Evolutionary conservation across 2,888 invertebrate genomes (phyloP), one percentile per base, ranked within the genome.

Genomic region (Heteromurus nitidus): DNA sequence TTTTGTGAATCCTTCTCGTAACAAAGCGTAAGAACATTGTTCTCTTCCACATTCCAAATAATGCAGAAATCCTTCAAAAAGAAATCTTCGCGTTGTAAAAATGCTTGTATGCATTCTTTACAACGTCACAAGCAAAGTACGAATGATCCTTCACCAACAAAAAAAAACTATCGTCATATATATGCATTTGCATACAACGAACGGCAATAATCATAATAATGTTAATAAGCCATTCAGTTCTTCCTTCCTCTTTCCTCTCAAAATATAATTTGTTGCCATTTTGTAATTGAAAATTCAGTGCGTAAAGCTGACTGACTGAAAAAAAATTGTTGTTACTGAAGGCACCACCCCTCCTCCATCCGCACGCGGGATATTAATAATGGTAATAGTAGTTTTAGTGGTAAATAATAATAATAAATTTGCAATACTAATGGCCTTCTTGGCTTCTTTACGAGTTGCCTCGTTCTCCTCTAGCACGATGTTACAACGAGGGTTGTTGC

Each of bases 381-480:
- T 47, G 26, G 36, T 64, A 67, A 58, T 73, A 73, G 73, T 64
- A 31, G 50, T 73, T 64, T 47, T 74, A 65, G 74, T 64, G 73
- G 72, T 65, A 36, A 65, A 65, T 65, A 65, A 65, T 62, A 73
- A 44, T 73, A 73, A 62, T 74, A 74, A 74, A 74, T 74, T 74
- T 74, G 65, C 74, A 74, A 65, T 68, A 70, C 62, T 70, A 77
- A 77, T 77, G 77, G 42, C 64, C 70, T 60, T 68, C 77, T 53
- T 64, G 70, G 70, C 77, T 64, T 64, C 58, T 67, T 68, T 58
- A 74, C 65, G 65, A 74, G 26, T 64, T 70, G 28, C 55, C 67
- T 55, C 24, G n/a, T 50, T 20, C 20, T 16, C 20, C 16, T 50
- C 20, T 16, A 3, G 3, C 20, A 50, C 20, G 50, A 50, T 50